A percentile compares a stretch with the other conserved stretches of the same genome.
phyloP scores from a whole-genome alignment of 2,888 invertebrate genomes.

The Megalurothrips usitatus region DNA sequence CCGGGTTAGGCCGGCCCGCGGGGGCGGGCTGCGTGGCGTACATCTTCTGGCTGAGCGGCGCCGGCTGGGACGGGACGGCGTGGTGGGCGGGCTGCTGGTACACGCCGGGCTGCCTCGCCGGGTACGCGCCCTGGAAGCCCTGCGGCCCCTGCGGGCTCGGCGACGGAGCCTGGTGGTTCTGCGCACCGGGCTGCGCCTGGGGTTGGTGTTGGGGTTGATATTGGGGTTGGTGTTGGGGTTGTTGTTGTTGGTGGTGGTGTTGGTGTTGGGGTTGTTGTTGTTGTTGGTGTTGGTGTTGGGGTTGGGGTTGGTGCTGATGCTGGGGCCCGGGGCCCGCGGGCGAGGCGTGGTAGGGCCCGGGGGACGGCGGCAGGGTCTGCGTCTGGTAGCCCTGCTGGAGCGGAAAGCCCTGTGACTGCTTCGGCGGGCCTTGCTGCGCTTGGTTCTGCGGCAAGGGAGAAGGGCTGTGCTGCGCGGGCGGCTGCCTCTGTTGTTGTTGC shows the following conservation, averaged over 20 bases:
- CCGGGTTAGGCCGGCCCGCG: neutral
- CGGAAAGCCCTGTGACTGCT: slow-evolving; percentile 3
- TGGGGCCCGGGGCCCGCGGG: neutral
- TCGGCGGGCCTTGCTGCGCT: slow-evolving; percentile 32
- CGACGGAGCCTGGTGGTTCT: slow-evolving; percentile 18
- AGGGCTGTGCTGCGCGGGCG: slow-evolving; percentile 31
- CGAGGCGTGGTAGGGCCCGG: slow-evolving; percentile 33
- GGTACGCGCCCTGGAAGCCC: slow-evolving; percentile 38
- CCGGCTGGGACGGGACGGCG: neutral
- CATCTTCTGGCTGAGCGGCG: neutral
- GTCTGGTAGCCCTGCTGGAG: slow-evolving; percentile 40
- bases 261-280: slow-evolving; percentile 34
- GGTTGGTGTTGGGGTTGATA: slow-evolving; percentile 34
- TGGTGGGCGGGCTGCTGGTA: slow-evolving; percentile 22
- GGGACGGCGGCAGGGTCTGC: slow-evolving; percentile 45
- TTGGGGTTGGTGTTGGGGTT: slow-evolving; percentile 28
- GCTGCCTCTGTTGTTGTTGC: slow-evolving; percentile 36
- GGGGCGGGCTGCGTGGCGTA: slow-evolving; percentile 27
- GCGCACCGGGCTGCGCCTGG: slow-evolving; percentile 11
- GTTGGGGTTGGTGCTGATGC: slow-evolving; percentile 34
- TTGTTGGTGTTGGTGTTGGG: slow-evolving; percentile 31
- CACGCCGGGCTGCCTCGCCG: slow-evolving; percentile 31
- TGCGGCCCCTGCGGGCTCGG: slow-evolving; percentile 29
- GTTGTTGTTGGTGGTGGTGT: slow-evolving; percentile 35
- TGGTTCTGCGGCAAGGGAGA: slow-evolving; percentile 27